A percentile compares a stretch with the other conserved stretches of the same genome.
Evolutionary conservation across 2,797 vertebrate species (phyloP).

Genomic region (Brachyalestes nurse): DNA sequence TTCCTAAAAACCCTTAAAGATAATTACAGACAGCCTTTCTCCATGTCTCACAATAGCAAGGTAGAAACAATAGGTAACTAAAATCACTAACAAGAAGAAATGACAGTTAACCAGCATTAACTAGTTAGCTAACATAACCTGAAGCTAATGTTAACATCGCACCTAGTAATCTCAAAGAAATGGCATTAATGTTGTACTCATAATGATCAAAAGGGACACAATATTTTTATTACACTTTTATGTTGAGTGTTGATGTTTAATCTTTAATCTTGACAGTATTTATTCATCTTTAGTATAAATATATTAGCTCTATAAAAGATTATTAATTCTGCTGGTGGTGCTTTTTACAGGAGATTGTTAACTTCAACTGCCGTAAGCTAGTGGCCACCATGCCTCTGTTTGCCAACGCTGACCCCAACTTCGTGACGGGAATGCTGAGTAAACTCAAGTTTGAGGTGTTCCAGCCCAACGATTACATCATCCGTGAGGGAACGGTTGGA

Average conservation of each 20-base stretch:
- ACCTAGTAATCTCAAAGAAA: no score
- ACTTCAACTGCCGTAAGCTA: conserved; percentile 96
- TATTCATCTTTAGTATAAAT: neutral
- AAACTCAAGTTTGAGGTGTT: conserved; percentile 97
- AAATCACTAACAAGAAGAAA: no score
- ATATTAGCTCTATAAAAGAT: neutral
- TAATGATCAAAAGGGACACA: no score
- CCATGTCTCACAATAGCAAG: neutral
- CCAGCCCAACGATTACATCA: conserved; percentile 97
- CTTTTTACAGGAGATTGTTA: conserved; percentile 90
- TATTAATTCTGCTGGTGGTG: neutral
- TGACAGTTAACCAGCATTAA: neutral
- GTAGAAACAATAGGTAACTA: no score
- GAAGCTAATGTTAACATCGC: no score
- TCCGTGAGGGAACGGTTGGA: conserved; percentile 94
- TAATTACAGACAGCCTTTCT: neutral
- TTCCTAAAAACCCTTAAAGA: neutral
- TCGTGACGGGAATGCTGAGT: conserved; percentile 97
- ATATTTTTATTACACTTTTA: no score
- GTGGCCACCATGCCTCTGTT: conserved; percentile 98
- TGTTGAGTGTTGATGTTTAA: no score
- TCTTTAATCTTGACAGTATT: no score
- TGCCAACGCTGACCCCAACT: conserved; percentile 97
- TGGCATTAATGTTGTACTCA: no score
- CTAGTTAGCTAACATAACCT: neutral